phyloP scores from a whole-genome alignment of 2,113 vertebrate species.

The Anas platyrhynchos region DNA sequence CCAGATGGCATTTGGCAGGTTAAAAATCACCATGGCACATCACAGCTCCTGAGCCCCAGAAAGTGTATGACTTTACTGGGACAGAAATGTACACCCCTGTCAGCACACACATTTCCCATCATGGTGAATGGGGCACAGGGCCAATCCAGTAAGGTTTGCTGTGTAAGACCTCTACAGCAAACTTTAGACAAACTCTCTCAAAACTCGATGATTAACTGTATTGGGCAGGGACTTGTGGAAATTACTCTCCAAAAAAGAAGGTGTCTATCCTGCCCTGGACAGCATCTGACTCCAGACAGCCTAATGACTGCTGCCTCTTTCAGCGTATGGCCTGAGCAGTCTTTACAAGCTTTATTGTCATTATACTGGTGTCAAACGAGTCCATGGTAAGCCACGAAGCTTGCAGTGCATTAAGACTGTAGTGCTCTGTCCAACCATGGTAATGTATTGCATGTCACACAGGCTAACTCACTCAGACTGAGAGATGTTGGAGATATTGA shows the following conservation, averaged over 20 bases:
- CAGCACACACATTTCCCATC: too few relatives aligned
- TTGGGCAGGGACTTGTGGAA: neutral
- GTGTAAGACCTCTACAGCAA: neutral
- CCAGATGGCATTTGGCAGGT: neutral
- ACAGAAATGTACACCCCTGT: neutral
- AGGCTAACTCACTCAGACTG: neutral
- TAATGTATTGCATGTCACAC: neutral
- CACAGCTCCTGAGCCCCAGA: neutral
- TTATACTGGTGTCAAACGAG: neutral
- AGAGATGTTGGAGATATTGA: neutral
- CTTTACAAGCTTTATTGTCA: neutral
- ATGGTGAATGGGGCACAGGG: neutral
- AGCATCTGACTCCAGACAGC: neutral
- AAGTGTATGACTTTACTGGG: too few relatives aligned
- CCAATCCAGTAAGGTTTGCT: neutral
- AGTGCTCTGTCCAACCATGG: neutral
- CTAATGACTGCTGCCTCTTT: neutral
- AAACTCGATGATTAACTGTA: neutral
- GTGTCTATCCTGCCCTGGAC: neutral
- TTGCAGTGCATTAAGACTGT: neutral
- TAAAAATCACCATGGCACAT: neutral
- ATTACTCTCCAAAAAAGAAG: neutral
- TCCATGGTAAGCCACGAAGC: neutral
- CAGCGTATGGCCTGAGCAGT: neutral
- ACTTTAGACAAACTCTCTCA: neutral